These are phyloP conservation scores for Argyresthia goedartella DNA, from an alignment of 2,888 invertebrate genomes.

Conservation along the genomic window DNA sequence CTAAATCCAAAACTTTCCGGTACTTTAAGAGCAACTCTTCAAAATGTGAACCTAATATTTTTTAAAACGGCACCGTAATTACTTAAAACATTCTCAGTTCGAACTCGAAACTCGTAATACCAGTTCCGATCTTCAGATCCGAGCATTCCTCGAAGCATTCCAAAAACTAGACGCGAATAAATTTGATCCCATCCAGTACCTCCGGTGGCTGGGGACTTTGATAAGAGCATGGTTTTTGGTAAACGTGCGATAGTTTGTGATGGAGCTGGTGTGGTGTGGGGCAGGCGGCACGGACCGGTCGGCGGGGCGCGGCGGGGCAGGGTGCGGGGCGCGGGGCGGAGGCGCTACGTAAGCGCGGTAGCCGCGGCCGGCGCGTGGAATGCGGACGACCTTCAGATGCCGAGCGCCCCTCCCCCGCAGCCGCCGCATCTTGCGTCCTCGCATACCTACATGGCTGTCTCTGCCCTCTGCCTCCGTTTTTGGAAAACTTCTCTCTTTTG, in stretches of 20 bases:
- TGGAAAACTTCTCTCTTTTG: constrained; percentile 63
- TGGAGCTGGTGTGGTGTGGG: constrained; percentile 34
- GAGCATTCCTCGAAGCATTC: constrained; percentile 5
- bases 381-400: constrained; percentile 71
- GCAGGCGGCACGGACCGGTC: constrained; percentile 25
- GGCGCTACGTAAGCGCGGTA: constrained; percentile 72
- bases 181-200: constrained; percentile 68
- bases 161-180: constrained; percentile 63
- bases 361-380: constrained; percentile 64
- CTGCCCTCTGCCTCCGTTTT: constrained; percentile 63
- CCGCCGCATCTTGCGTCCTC: constrained; percentile 70
- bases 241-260: constrained; percentile 65
- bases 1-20: too few relatives aligned
- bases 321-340: constrained; percentile 25
- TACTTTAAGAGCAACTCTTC: too few relatives aligned
- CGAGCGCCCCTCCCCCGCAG: constrained; percentile 66
- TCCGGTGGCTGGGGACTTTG: constrained; percentile 53
- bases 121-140: constrained; percentile 2
- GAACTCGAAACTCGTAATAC: constrained; percentile 2
- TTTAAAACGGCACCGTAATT: constrained; percentile 1
- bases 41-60: too few relatives aligned
- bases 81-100: constrained; percentile 2
- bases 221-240: constrained; percentile 65
- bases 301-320: constrained; percentile 31
- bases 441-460: constrained; percentile 59